These are phyloP conservation scores for Uromys caudimaculatus DNA, from an alignment of 2,797 vertebrate genomes.

Conservation along the genomic window DNA sequence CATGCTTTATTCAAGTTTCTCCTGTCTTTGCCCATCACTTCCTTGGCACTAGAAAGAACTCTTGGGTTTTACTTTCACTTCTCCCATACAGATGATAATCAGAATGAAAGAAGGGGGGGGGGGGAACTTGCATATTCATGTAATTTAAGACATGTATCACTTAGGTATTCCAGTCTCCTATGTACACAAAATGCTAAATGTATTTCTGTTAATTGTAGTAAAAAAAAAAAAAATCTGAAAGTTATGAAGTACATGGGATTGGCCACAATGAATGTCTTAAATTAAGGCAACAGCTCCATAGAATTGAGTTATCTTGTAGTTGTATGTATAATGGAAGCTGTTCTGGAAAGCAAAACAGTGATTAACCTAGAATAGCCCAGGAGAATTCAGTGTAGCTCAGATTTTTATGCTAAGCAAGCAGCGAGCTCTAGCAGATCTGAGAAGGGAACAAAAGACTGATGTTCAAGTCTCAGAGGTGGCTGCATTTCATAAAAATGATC, in stretches of 20 bases:
- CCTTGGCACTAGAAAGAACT: not conserved
- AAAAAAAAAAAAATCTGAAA: conserved; percentile 38
- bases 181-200: conserved; percentile 47
- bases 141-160: not conserved
- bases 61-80: conserved; percentile 42
- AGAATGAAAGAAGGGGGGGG: conserved; percentile 23
- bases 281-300: not conserved
- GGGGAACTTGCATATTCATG: not conserved
- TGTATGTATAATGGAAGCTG: not conserved
- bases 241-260: not conserved
- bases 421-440: not conserved
- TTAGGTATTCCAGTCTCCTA: not conserved
- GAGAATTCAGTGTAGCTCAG: conserved; percentile 52
- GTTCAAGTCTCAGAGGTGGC: conserved; percentile 1
- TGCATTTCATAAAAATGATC: conserved; percentile 40
- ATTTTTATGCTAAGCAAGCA: conserved; percentile 51
- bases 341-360: not conserved
- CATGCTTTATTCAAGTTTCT: conserved; percentile 41
- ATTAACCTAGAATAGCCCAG: not conserved
- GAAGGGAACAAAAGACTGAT: not conserved
- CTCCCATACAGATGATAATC: conserved; percentile 32
- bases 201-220: conserved; percentile 39
- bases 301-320: not conserved
- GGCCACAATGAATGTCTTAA: conserved; percentile 12
- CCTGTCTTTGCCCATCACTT: not conserved